Evolutionary conservation across 2,888 invertebrate genomes (phyloP), one percentile per base, ranked within the genome.

Genomic region (Escarpia spicata): DNA sequence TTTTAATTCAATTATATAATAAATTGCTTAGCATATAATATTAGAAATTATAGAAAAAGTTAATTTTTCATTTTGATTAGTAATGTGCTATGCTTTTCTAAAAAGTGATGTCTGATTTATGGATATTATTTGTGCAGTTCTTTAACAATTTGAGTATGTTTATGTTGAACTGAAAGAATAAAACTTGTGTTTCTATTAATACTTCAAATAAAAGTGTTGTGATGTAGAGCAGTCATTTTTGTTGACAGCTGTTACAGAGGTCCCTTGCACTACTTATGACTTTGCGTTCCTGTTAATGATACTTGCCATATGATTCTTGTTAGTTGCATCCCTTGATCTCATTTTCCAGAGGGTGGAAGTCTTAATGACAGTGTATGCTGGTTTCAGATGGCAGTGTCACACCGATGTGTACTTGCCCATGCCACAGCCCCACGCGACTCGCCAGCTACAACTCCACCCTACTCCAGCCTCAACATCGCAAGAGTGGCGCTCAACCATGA

Each of bases 341-440:
- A 37, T 9, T 52, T 52, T 52, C 12, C 52, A 52, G 4, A 9
- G 52, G 52, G 4, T 60, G 60, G 19, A 60, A 26, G 4, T 26
- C 19, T 75, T 19, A n/a, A 3, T 75, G 75, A 26, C 26, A 26
- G 75, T 75, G 75, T 75, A 26, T 26, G 26, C 75, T 75, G 19
- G 75, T 75, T 75, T 3, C 75, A 75, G 75, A 75, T 75, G 75
- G 75, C 26, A 75, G 75, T 75, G n/a, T 6, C 26, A 26, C 26
- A n/a, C 75, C 91, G 6, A 58, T 43, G 9, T 94, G 94, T 91
- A 91, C 93, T 6, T 94, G 94, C 75, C 92, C 93, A 31, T 94
- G 94, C 43, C 94, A 94, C 93, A 93, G 93, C 31, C 94, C 94
- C 9, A 93, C 92, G 60, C 92, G 93, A 37, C 92, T 94, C 12